Percentiles rank a stretch among this genome's conserved stretches.
phyloP scores from a whole-genome alignment of 30 jellyfish, hydroid and myxozoan genomes.

The Turritopsis dohrnii region DNA sequence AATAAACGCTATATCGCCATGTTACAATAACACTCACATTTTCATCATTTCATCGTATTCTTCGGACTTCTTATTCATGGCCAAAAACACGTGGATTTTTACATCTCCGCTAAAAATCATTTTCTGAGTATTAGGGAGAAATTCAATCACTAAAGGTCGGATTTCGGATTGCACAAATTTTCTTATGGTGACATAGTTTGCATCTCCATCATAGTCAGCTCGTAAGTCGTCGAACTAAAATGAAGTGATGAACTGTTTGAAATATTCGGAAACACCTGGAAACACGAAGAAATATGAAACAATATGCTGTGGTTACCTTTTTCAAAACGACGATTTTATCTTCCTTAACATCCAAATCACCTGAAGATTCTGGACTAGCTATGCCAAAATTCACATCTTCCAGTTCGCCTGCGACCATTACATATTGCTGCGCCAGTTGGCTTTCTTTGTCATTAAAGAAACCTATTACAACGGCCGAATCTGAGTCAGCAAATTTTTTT shows the following conservation, averaged over 20 bases:
- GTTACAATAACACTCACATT: constrained; percentile 2
- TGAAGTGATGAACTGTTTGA: background rate
- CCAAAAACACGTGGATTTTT: constrained; percentile 72
- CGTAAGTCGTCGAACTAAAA: constrained; percentile 70
- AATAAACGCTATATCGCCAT: no score
- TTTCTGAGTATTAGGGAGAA: constrained; percentile 87
- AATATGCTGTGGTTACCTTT: constrained; percentile 34
- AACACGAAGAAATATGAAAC: background rate
- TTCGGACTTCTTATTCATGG: constrained; percentile 72
- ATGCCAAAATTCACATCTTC: constrained; percentile 85
- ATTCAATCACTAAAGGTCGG: constrained; percentile 85
- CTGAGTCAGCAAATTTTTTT: constrained; percentile 65
- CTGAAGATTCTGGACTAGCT: constrained; percentile 36
- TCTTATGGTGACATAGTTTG: constrained; percentile 40
- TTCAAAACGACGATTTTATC: constrained; percentile 75
- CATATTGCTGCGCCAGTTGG: constrained; percentile 58
- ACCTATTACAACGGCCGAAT: constrained; percentile 88
- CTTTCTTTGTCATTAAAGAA: constrained; percentile 59
- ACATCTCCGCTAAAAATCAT: constrained; percentile 90
- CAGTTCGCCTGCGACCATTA: constrained; percentile 59
- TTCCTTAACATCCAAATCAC: constrained; percentile 52
- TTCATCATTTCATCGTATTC: constrained; percentile 60
- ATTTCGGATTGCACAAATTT: constrained; percentile 65
- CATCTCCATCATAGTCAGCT: constrained; percentile 68
- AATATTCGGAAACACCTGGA: background rate